Evolutionary conservation across 1,140 invertebrate species (phyloP).

Genomic region (Amyelois transitella): DNA sequence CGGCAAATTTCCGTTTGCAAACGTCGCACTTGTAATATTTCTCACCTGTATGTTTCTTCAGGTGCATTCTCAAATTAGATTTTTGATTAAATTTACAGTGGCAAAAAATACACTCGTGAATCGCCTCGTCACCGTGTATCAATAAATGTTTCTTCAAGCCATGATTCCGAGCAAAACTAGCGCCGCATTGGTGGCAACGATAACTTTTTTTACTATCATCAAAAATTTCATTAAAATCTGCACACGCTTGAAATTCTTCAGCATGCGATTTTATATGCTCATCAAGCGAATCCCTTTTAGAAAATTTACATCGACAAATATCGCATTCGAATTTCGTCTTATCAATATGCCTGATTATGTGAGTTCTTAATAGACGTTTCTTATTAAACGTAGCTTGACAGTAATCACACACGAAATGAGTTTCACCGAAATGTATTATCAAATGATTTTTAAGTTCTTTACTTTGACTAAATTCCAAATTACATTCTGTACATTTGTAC

Average conservation of each 20-base stretch:
- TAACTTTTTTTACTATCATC: neutral
- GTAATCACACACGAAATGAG: neutral
- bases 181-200: neutral
- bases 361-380: neutral
- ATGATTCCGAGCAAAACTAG: neutral
- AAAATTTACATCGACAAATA: neutral
- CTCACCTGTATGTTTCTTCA: neutral
- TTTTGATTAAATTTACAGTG: neutral
- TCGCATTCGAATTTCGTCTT: neutral
- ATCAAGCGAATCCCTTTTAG: neutral
- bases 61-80: neutral
- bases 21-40: conserved; percentile 79
- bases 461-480: neutral
- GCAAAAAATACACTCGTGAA: neutral
- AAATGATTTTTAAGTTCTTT: neutral
- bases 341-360: neutral
- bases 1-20: conserved; percentile 59
- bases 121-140: neutral
- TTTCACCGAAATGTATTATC: neutral
- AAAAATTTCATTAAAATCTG: neutral
- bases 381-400: neutral
- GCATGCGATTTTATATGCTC: neutral
- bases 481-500: neutral
- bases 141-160: neutral
- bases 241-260: neutral